These are phyloP conservation scores for Bombylius discolor DNA, from an alignment of 2,888 invertebrate species.

Conservation along the genomic window DNA sequence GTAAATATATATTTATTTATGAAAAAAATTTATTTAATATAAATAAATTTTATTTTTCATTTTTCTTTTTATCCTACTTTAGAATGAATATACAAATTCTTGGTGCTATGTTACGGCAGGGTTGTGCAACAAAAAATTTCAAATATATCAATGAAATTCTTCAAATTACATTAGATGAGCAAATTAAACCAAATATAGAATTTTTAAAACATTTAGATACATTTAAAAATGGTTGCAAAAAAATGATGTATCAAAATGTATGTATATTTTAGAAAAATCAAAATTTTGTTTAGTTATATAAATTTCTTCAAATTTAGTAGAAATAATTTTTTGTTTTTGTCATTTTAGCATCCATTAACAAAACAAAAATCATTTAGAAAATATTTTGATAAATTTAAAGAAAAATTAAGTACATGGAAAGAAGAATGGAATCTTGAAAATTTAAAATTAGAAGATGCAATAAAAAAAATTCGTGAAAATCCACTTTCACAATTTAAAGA, in stretches of 20 bases:
- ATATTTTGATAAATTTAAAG: slow-evolving; percentile 37
- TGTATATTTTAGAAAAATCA: not conserved
- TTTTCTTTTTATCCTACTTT: slow-evolving; percentile 23
- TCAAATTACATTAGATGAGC: slow-evolving; percentile 47
- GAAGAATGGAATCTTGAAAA: slow-evolving; percentile 37
- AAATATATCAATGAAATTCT: slow-evolving; percentile 55
- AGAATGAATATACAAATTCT: slow-evolving; percentile 63
- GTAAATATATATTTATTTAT: slow-evolving; percentile 31
- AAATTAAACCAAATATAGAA: slow-evolving; percentile 46
- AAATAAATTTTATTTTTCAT: slow-evolving; percentile 1
- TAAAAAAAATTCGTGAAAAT: slow-evolving; percentile 38
- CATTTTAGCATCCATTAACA: slow-evolving; percentile 32
- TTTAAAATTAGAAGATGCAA: slow-evolving; percentile 30
- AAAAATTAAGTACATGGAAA: slow-evolving; percentile 39
- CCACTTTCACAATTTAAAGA: slow-evolving; percentile 53
- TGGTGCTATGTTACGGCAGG: slow-evolving; percentile 57
- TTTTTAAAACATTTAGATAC: slow-evolving; percentile 50
- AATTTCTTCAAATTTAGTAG: slow-evolving; percentile 2
- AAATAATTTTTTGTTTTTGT: not conserved
- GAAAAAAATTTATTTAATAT: not conserved
- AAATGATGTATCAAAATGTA: slow-evolving; percentile 41
- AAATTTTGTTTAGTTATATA: no score
- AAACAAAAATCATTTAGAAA: slow-evolving; percentile 27
- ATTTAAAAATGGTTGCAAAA: slow-evolving; percentile 45
- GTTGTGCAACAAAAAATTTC: slow-evolving; percentile 47